A percentile compares a stretch with the other conserved stretches of the same genome.
Conservation (phyloP, 2,888 invertebrate species). For the Volucella inanis region DNA sequence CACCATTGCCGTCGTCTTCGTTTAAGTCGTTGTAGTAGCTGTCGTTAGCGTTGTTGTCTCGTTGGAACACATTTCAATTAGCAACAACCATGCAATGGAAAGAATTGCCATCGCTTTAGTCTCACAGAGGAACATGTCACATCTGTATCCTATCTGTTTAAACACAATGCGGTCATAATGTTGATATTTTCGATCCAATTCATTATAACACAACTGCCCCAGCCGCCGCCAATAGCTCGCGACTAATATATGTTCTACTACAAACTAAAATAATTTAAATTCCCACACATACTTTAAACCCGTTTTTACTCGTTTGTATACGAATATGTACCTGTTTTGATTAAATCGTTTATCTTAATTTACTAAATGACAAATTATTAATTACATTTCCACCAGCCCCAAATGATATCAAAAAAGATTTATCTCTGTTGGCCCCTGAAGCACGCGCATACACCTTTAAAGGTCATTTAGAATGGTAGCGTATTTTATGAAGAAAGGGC, state of each 20-base stretch:
- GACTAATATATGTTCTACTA: slow-evolving; percentile 21
- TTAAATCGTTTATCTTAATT: slow-evolving; percentile 61
- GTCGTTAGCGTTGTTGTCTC: background rate
- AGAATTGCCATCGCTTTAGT: slow-evolving; percentile 40
- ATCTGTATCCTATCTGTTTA: slow-evolving; percentile 45
- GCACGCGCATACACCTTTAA: slow-evolving; percentile 24
- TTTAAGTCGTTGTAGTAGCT: background rate
- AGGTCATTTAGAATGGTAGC: slow-evolving; percentile 12
- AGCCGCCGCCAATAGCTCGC: background rate
- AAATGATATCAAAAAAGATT: slow-evolving; percentile 37
- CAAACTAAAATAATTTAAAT: background rate
- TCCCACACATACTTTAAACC: background rate
- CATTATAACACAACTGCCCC: slow-evolving; percentile 3
- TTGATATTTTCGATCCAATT: slow-evolving; percentile 20
- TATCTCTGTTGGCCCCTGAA: slow-evolving; percentile 25
- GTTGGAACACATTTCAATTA: slow-evolving; percentile 56
- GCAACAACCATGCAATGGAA: slow-evolving; percentile 53
- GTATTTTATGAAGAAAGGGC: slow-evolving; percentile 50
- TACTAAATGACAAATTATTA: slow-evolving; percentile 62
- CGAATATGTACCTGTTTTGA: slow-evolving; percentile 21
- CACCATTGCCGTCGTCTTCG: slow-evolving; percentile 14
- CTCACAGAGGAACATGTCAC: slow-evolving; percentile 18
- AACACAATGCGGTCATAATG: slow-evolving; percentile 41
- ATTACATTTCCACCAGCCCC: slow-evolving; percentile 21
- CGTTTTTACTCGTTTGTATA: background rate